Conservation (phyloP, 2,888 invertebrate genomes). For the Lepidonotus clava region DNA sequence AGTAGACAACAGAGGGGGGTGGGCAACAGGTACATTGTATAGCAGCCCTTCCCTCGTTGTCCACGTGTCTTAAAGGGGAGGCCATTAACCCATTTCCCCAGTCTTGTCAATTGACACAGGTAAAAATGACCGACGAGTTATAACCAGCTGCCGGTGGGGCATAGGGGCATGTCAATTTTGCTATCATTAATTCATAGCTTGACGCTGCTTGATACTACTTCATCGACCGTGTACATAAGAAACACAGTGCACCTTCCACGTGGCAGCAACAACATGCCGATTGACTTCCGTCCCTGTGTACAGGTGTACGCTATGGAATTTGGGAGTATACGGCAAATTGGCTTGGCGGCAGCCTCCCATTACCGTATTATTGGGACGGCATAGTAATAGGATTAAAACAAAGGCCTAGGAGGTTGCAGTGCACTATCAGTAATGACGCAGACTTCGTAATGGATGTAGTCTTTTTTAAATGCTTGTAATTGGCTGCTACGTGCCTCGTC, state of each 20-base stretch:
- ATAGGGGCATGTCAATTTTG: background rate
- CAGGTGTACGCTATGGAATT: too few relatives aligned
- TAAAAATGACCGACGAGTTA: background rate
- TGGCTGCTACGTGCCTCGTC: too few relatives aligned
- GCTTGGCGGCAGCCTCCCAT: background rate
- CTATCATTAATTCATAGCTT: background rate
- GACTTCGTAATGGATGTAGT: too few relatives aligned
- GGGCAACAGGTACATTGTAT: background rate
- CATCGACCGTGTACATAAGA: too few relatives aligned
- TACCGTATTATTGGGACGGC: background rate
- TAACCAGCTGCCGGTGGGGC: background rate
- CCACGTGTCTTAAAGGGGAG: background rate
- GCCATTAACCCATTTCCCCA: background rate
- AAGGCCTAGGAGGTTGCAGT: background rate
- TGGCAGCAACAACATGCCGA: too few relatives aligned
- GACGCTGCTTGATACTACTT: background rate
- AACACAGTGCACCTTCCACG: too few relatives aligned
- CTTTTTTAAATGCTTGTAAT: too few relatives aligned
- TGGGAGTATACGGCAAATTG: too few relatives aligned
- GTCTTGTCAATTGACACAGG: background rate
- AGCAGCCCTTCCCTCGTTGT: background rate
- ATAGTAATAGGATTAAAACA: background rate
- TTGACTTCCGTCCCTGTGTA: too few relatives aligned
- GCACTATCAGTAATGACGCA: conserved; percentile 12
- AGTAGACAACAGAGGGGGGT: background rate